Percentiles rank a stretch among this genome's conserved stretches.
phyloP scores from a whole-genome alignment of 2,113 vertebrate genomes.

The Channa argus region DNA sequence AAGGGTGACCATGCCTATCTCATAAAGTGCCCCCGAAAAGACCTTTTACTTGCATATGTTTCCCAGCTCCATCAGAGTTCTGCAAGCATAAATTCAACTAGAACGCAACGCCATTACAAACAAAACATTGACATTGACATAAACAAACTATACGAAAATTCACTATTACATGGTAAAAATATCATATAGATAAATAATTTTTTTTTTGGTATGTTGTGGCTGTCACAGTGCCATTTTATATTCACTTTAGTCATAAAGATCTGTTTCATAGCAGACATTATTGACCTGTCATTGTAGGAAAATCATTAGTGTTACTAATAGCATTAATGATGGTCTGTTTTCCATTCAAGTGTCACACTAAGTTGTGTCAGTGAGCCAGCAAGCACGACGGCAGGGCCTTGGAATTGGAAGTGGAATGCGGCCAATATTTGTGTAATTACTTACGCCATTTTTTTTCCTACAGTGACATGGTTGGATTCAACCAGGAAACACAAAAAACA shows the following conservation, averaged over 20 bases:
- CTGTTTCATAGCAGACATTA: slow-evolving; percentile 5
- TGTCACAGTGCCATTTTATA: background rate
- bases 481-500: too few relatives aligned
- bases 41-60: slow-evolving; percentile 12
- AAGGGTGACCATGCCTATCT: slow-evolving; percentile 31
- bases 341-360: slow-evolving; percentile 1
- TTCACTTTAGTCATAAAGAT: background rate
- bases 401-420: slow-evolving; percentile 27
- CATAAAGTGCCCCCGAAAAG: slow-evolving; percentile 16
- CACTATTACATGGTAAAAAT: too few relatives aligned
- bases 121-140: too few relatives aligned
- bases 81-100: slow-evolving; percentile 3
- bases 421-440: slow-evolving; percentile 31
- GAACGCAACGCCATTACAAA: background rate
- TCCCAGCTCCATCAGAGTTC: slow-evolving; percentile 3
- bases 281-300: background rate
- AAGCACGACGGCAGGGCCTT: slow-evolving; percentile 11
- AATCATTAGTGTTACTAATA: slow-evolving; percentile 23
- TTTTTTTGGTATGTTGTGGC: background rate
- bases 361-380: slow-evolving; percentile 14
- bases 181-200: too few relatives aligned
- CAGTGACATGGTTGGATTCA: background rate
- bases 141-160: too few relatives aligned
- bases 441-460: slow-evolving; percentile 19
- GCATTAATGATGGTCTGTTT: slow-evolving; percentile 2